phyloP scores from a whole-genome alignment of 2,888 invertebrate genomes.

The Habrosyne pyritoides region DNA sequence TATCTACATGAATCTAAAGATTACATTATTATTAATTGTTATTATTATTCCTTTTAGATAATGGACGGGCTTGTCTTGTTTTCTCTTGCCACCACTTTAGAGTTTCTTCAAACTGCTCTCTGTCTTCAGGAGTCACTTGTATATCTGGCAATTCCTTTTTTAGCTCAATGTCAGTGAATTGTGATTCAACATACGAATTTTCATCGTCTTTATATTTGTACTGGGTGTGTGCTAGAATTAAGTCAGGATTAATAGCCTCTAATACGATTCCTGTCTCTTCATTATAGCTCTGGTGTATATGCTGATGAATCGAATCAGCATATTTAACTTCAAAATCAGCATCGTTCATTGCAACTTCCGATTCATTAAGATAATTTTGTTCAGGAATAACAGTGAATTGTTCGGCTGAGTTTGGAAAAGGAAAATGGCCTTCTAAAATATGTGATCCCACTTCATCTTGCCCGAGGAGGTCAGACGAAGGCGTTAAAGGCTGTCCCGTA shows the following conservation, averaged over 20 bases:
- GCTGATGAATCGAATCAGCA: conserved; percentile 67
- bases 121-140: conserved; percentile 75
- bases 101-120: conserved; percentile 78
- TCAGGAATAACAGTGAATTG: conserved; percentile 82
- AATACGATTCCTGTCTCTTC: conserved; percentile 51
- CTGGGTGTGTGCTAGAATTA: conserved; percentile 58
- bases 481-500: conserved; percentile 78
- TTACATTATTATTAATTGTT: conserved; percentile 22
- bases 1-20: conserved; percentile 30
- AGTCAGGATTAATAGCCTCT: conserved; percentile 59
- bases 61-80: conserved; percentile 62
- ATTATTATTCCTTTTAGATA: conserved; percentile 43
- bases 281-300: conserved; percentile 53
- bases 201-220: conserved; percentile 71
- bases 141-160: conserved; percentile 77
- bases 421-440: conserved; percentile 77
- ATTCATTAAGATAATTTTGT: conserved; percentile 68
- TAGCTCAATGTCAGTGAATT: conserved; percentile 72
- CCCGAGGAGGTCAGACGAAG: conserved; percentile 73
- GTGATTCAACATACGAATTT: conserved; percentile 64
- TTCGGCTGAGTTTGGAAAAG: conserved; percentile 76
- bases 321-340: conserved; percentile 78
- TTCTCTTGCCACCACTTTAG: conserved; percentile 82
- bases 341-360: conserved; percentile 66
- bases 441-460: conserved; percentile 79